phyloP scores from a whole-genome alignment of 1,140 invertebrate genomes.

The Phocides pigmalion region DNA sequence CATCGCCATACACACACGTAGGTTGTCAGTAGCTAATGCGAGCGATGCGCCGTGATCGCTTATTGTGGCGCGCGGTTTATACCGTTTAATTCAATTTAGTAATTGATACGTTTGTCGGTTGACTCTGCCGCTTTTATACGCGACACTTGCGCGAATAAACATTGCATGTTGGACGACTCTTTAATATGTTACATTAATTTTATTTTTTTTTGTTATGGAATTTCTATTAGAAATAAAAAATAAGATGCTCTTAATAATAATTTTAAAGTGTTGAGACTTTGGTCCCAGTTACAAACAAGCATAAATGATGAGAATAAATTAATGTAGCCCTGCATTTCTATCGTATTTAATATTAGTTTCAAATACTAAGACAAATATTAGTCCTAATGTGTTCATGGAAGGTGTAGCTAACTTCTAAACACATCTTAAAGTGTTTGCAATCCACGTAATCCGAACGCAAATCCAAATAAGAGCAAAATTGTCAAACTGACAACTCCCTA shows the following conservation, averaged over 20 bases:
- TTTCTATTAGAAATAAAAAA: no score
- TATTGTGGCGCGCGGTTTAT: conserved; percentile 78
- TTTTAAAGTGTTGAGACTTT: no score
- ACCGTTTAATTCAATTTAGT: conserved; percentile 83
- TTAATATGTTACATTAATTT: background rate
- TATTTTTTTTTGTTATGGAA: no score
- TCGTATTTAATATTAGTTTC: no score
- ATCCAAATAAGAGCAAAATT: conserved; percentile 74
- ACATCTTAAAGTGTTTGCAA: conserved; percentile 24
- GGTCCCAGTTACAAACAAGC: no score
- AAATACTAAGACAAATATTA: background rate
- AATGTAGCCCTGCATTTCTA: no score
- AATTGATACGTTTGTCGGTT: conserved; percentile 79
- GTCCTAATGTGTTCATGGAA: background rate
- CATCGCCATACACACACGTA: conserved; percentile 71
- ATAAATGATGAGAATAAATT: no score
- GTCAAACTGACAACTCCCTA: conserved; percentile 78
- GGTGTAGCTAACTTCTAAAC: conserved; percentile 2
- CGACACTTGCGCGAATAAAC: conserved; percentile 35
- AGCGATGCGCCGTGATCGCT: conserved; percentile 76
- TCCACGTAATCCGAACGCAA: conserved; percentile 51
- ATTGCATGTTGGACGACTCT: conserved; percentile 16
- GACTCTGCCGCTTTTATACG: conserved; percentile 55
- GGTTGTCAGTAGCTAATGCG: conserved; percentile 81
- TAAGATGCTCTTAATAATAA: background rate